Conservation (phyloP, 2,113 vertebrate genomes). For the Spea bombifrons region DNA sequence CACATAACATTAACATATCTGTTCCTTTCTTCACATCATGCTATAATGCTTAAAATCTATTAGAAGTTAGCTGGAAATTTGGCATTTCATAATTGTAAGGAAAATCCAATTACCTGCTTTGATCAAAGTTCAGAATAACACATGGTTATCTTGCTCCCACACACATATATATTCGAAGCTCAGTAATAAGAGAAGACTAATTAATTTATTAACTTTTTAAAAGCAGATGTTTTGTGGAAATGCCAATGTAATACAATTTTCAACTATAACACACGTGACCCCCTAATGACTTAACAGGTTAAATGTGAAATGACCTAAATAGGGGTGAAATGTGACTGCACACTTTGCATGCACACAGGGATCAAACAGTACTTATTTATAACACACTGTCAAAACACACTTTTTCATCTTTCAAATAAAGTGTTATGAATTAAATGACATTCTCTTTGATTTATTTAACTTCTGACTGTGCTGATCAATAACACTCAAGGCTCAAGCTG, state of each 20-base stretch:
- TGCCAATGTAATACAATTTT: too few species aligned
- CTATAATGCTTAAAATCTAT: conserved; percentile 26
- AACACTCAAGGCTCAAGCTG: neutral
- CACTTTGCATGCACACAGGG: neutral
- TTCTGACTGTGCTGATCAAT: neutral
- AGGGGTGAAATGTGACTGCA: neutral
- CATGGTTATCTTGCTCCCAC: conserved; percentile 18
- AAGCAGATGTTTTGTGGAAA: too few species aligned
- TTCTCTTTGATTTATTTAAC: neutral
- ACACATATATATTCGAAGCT: neutral
- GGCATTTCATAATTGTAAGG: conserved; percentile 8
- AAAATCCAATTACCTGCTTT: conserved; percentile 23
- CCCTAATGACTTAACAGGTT: neutral
- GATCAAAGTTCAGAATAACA: conserved; percentile 4
- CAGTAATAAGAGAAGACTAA: neutral
- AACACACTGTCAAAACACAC: neutral
- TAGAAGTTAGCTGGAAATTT: conserved; percentile 30
- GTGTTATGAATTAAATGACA: neutral
- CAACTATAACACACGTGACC: too few species aligned
- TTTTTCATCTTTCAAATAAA: conserved; percentile 2
- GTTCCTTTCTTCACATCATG: conserved; percentile 23
- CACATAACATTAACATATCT: conserved; percentile 27
- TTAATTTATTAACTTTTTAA: conserved; percentile 1
- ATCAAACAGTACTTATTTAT: neutral
- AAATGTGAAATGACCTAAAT: neutral